A percentile compares a stretch with the other conserved stretches of the same genome.
These are phyloP conservation scores for Zaprionus davidi DNA, from an alignment of 1,140 invertebrate species.

Conservation along the genomic window DNA sequence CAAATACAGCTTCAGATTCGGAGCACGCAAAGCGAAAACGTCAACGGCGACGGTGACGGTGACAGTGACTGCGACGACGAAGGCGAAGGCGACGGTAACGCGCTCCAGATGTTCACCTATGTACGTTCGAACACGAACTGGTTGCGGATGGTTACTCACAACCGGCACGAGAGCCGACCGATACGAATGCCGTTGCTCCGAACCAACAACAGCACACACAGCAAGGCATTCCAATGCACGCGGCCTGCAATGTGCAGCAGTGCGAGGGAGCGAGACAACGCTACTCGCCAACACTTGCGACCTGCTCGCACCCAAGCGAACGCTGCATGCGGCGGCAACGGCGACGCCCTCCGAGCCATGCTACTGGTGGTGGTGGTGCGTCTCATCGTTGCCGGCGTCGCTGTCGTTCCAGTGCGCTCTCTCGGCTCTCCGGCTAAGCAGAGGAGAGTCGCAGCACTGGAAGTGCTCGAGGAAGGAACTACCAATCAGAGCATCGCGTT, in stretches of 20 bases:
- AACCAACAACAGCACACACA: conserved; percentile 6
- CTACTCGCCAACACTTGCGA: conserved; percentile 17
- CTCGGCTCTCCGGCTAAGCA: conserved; percentile 35
- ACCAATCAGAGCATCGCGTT: conserved; percentile 55
- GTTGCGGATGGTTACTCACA: conserved; percentile 58
- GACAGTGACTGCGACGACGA: conserved; percentile 31
- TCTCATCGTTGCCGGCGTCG: not conserved
- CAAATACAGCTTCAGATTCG: conserved; percentile 20
- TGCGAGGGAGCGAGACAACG: conserved; percentile 51
- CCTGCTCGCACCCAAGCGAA: not conserved
- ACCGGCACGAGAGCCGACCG: conserved; percentile 47
- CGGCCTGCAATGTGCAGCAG: conserved; percentile 26
- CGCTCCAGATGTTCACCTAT: conserved; percentile 74
- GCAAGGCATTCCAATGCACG: conserved; percentile 69
- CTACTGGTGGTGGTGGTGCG: conserved; percentile 49
- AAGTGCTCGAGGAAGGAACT: conserved; percentile 27
- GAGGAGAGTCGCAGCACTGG: conserved; percentile 60
- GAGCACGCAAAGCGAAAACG: conserved; percentile 45
- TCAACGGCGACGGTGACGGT: conserved; percentile 45
- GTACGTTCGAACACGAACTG: conserved; percentile 80
- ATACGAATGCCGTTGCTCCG: conserved; percentile 70
- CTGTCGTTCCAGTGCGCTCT: conserved; percentile 41
- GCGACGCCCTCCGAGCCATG: conserved; percentile 51
- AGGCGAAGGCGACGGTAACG: conserved; percentile 25
- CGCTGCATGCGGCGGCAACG: conserved; percentile 39